phyloP scores from a whole-genome alignment of 2,888 invertebrate species.

The Phaedon cochleariae region DNA sequence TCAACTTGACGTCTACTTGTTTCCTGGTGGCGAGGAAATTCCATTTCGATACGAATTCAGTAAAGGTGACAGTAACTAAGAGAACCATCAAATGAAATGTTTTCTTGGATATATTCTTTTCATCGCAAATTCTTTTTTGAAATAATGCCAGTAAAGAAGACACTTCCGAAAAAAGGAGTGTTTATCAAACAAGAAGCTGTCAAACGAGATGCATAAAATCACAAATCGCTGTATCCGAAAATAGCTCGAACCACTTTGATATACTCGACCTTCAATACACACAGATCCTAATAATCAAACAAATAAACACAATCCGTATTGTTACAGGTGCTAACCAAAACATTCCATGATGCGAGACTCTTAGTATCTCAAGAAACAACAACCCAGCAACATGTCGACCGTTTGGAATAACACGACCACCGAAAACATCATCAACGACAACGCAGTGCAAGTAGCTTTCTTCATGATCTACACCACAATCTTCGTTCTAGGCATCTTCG shows the following conservation, averaged over 20 bases:
- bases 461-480: conserved; percentile 83
- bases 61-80: too few relatives aligned
- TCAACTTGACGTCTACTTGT: too few relatives aligned
- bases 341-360: conserved; percentile 8
- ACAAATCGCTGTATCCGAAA: background rate
- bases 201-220: background rate
- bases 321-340: conserved; percentile 3
- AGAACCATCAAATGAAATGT: too few relatives aligned
- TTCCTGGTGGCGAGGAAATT: too few relatives aligned
- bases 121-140: too few relatives aligned
- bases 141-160: too few relatives aligned
- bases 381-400: conserved; percentile 22
- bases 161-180: too few relatives aligned
- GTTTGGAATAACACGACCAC: conserved; percentile 30
- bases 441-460: conserved; percentile 76
- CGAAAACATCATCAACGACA: conserved; percentile 67
- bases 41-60: too few relatives aligned
- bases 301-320: background rate
- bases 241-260: background rate
- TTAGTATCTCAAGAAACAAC: conserved; percentile 1
- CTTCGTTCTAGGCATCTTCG: conserved; percentile 88
- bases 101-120: too few relatives aligned
- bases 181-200: too few relatives aligned
- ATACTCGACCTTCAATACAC: background rate
- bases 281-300: background rate